These are phyloP conservation scores for Sterna hirundo DNA, from an alignment of 2,113 vertebrate species.

Conservation along the genomic window DNA sequence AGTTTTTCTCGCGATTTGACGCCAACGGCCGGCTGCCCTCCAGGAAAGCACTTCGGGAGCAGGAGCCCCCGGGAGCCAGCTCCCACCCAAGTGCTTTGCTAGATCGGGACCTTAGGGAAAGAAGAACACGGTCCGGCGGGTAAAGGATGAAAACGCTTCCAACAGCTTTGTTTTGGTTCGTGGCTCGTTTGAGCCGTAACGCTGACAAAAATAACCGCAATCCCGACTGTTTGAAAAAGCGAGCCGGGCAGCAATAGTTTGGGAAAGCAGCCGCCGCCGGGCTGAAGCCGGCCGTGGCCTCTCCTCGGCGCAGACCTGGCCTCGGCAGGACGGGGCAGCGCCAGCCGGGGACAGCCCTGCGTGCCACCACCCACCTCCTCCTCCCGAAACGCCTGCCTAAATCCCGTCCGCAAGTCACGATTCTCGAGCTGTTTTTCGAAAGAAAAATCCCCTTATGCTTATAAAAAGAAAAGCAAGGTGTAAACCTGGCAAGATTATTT, in stretches of 20 bases:
- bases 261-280: not conserved
- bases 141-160: not conserved
- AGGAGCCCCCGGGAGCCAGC: rapidly evolving
- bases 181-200: not conserved
- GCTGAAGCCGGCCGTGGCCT: not conserved
- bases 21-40: not conserved
- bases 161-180: conserved; percentile 23
- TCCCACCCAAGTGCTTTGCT: not conserved
- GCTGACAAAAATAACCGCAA: not conserved
- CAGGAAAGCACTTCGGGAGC: not conserved
- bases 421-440: not conserved
- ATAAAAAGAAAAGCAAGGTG: not conserved
- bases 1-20: not conserved
- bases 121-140: not conserved
- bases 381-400: not conserved
- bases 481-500: not conserved
- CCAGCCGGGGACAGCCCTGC: not conserved
- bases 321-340: not conserved
- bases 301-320: rapidly evolving
- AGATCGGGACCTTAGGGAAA: not conserved
- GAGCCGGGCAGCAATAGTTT: not conserved
- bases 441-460: not conserved
- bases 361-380: not conserved
- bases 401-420: not conserved
- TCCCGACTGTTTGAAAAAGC: not conserved